Evolutionary conservation across 2,888 invertebrate species (phyloP), one percentile per base, ranked within the genome.

Genomic region (Sisyra terminalis): DNA sequence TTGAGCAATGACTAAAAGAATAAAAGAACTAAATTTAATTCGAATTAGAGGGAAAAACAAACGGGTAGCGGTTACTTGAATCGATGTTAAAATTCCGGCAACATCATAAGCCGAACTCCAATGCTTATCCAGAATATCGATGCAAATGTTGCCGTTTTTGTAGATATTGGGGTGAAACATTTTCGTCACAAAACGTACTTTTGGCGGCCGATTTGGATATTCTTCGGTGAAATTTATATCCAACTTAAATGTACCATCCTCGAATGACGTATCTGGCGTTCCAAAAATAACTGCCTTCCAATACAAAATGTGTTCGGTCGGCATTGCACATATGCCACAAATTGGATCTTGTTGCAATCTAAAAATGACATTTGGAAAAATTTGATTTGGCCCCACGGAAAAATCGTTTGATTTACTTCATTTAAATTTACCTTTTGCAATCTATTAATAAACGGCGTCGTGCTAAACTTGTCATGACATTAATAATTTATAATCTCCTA

Each of bases 181-280:
- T 15, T 13, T 9, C 35, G 35, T 35, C 9, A 15, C 16, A 13
- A 35, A 35, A 35, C 16, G n/a, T 4, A 35, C 35, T 3, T 14
- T 13, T 6, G 35, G 35, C 16, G 35, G 14, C 16, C 16, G 14
- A 14, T 9, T 35, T 13, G 35, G 35, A 35, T 35, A 35, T 35
- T 35, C 14, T 15, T 35, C 35, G n/a, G 14, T 9, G 16, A 35
- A 35, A 15, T 35, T 15, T 15, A 35, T 9, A 4, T 15, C 14
- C 16, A 35, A 35, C 16, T 35, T 35, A 14, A 35, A 35, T 13
- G 35, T 35, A 35, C 35, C 35, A 14, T 35, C 35, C 15, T 35
- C 35, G 13, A 14, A 35, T 14, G 35, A 15, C 9, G 35, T 35
- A 35, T 35, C 35, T 15, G 8, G 14, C 5, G 35, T 13, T 2